phyloP scores from a whole-genome alignment of 2,888 invertebrate species.

The Hedychridium roseum region DNA sequence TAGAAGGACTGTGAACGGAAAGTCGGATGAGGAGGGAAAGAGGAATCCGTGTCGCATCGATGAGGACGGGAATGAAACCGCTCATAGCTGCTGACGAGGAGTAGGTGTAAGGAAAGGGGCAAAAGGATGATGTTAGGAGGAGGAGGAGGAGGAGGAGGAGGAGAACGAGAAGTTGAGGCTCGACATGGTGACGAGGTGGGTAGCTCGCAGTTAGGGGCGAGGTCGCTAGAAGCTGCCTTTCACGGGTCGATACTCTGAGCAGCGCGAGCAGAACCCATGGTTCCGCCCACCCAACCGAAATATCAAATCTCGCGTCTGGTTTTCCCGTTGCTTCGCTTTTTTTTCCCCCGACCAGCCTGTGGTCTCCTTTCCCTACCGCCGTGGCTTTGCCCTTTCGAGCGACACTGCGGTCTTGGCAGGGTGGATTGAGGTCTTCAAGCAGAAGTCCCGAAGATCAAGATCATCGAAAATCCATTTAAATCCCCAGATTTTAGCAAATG shows the following conservation, averaged over 20 bases:
- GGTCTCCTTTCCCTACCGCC: too few species aligned
- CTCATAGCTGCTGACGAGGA: too few species aligned
- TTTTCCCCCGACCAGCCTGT: neutral
- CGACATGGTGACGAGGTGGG: conserved; percentile 14
- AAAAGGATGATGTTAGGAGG: conserved; percentile 1
- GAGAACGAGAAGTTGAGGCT: conserved; percentile 20
- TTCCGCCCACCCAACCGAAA: conserved; percentile 32
- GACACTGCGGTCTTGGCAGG: too few species aligned
- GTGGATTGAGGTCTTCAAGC: too few species aligned
- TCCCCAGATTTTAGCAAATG: too few species aligned
- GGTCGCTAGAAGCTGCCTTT: conserved; percentile 43
- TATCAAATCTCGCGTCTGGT: conserved; percentile 24
- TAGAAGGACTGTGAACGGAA: too few species aligned
- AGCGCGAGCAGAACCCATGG: conserved; percentile 27
- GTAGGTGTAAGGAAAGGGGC: conserved; percentile 1
- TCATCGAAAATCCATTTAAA: too few species aligned
- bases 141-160: conserved; percentile 3
- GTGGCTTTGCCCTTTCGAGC: too few species aligned
- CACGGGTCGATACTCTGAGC: conserved; percentile 45
- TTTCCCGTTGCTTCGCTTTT: neutral
- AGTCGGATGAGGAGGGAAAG: too few species aligned
- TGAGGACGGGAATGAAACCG: too few species aligned
- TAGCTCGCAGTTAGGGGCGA: conserved; percentile 25
- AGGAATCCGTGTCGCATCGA: too few species aligned
- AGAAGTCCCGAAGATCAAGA: too few species aligned